phyloP scores from a whole-genome alignment of 2,797 vertebrate species.

The Malurus leucopterus region DNA sequence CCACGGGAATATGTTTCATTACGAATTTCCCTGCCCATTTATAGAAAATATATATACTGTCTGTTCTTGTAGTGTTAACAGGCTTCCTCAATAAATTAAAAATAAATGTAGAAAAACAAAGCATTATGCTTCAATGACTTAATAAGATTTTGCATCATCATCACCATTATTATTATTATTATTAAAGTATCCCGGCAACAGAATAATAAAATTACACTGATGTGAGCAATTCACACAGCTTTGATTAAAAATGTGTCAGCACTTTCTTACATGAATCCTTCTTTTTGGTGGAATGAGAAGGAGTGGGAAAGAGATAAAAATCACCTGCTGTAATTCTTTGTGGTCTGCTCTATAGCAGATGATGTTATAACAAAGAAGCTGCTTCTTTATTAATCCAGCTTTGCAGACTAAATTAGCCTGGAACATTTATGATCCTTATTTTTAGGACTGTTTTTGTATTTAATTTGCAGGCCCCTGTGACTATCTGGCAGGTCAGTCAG shows the following conservation, averaged over 20 bases:
- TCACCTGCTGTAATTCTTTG: conserved; percentile 16
- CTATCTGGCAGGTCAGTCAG: not conserved
- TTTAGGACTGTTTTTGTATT: conserved; percentile 23
- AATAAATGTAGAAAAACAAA: conserved; percentile 57
- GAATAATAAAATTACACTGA: conserved; percentile 58
- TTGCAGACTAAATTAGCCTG: conserved; percentile 45
- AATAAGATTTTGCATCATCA: conserved; percentile 56
- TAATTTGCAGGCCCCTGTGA: not conserved
- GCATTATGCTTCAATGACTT: conserved; percentile 53
- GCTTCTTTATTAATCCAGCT: conserved; percentile 38
- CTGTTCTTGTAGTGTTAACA: conserved; percentile 37
- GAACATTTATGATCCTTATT: conserved; percentile 36
- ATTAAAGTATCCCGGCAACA: conserved; percentile 54
- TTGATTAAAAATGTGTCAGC: conserved; percentile 62
- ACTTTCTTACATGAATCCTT: conserved; percentile 48
- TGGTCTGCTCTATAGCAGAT: conserved; percentile 25
- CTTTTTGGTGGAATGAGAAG: conserved; percentile 44
- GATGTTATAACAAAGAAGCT: conserved; percentile 21
- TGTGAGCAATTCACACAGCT: conserved; percentile 57
- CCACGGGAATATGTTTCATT: not conserved
- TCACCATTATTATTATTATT: conserved; percentile 47
- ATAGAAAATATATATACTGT: conserved; percentile 22
- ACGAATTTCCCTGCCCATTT: conserved; percentile 29
- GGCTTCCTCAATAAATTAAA: conserved; percentile 53
- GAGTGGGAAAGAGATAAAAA: conserved; percentile 62